Percentiles rank a stretch among this genome's conserved stretches.
Conservation (phyloP, 2,113 vertebrate species). For the Falco punctatus region DNA sequence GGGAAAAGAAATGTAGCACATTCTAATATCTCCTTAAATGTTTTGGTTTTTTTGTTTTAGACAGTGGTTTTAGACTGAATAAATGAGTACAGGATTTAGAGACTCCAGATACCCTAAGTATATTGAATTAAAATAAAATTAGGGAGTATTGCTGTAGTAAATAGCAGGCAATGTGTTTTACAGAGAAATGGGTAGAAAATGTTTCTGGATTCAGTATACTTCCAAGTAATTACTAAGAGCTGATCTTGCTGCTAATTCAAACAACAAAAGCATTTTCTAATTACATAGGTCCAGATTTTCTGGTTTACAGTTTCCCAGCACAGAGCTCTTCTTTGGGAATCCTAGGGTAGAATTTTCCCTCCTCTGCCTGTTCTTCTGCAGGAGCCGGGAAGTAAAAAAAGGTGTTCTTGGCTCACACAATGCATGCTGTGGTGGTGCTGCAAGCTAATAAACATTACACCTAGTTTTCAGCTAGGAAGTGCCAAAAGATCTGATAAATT, state of each 20-base stretch:
- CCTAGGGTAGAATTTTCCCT: neutral
- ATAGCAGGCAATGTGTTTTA: neutral
- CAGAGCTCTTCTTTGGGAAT: neutral
- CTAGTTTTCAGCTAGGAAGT: neutral
- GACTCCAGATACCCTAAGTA: neutral
- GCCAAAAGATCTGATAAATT: neutral
- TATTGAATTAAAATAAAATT: neutral
- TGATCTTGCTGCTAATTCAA: neutral
- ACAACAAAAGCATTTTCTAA: neutral
- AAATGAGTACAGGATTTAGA: neutral
- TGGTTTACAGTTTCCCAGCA: neutral
- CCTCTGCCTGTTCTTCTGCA: neutral
- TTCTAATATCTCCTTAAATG: neutral
- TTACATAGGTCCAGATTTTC: neutral
- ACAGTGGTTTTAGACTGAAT: neutral
- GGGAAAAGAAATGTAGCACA: neutral
- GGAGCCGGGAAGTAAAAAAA: neutral
- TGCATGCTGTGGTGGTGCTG: neutral
- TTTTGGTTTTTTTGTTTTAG: neutral
- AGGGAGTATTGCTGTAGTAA: neutral
- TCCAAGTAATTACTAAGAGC: neutral
- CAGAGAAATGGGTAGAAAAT: neutral
- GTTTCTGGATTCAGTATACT: neutral
- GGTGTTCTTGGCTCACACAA: neutral
- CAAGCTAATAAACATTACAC: neutral